phyloP scores from a whole-genome alignment of 2,797 vertebrate genomes.

The Onychomys torridus region DNA sequence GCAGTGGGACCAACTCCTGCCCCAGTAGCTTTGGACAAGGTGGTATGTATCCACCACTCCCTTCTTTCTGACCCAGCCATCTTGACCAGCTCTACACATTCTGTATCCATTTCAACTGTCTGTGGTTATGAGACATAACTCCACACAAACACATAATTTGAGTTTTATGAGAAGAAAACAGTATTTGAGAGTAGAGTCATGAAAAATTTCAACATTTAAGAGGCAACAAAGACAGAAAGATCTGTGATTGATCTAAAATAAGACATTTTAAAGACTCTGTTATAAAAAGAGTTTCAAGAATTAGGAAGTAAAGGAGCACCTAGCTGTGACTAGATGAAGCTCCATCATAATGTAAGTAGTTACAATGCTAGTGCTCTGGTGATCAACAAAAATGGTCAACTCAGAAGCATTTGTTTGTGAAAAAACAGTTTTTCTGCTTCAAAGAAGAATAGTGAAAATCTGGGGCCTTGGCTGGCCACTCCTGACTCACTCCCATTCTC shows the following conservation, averaged over 20 bases:
- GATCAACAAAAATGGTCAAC: background rate
- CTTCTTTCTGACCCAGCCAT: background rate
- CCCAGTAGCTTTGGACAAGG: background rate
- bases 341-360: background rate
- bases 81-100: background rate
- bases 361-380: background rate
- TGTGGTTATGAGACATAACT: background rate
- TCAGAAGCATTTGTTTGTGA: background rate
- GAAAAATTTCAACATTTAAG: background rate
- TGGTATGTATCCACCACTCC: background rate
- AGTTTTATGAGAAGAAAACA: slow-evolving; percentile 24
- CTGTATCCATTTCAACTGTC: background rate
- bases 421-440: background rate
- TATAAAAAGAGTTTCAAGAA: background rate
- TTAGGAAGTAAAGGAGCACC: background rate
- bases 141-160: background rate
- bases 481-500: background rate
- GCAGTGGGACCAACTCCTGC: background rate
- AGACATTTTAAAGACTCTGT: background rate
- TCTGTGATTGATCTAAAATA: background rate
- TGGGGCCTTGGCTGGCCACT: background rate
- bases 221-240: background rate
- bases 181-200: background rate
- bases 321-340: background rate
- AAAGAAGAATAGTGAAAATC: background rate